Evolutionary conservation across 2,888 invertebrate species (phyloP).

Genomic region (Idaea dimidiata): DNA sequence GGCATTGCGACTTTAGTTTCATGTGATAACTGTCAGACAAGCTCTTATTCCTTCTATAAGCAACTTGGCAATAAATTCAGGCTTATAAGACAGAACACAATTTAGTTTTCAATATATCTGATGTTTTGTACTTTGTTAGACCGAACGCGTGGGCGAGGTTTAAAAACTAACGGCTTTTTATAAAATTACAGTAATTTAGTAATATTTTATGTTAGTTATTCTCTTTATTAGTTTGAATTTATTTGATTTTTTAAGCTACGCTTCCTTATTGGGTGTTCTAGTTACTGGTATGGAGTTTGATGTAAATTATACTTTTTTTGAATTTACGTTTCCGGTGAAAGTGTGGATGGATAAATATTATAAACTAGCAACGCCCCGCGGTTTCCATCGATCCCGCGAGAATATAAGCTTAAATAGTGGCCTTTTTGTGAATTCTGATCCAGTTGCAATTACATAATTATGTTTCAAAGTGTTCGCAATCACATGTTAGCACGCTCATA

Average conservation of each 20-base stretch:
- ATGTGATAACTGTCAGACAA: conserved; percentile 71
- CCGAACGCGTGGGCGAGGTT: conserved; percentile 40
- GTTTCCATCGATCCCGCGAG: too few species aligned
- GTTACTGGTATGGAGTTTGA: neutral
- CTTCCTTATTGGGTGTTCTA: neutral
- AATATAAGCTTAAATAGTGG: too few species aligned
- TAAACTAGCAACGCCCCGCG: neutral
- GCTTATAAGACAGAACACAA: conserved; percentile 56
- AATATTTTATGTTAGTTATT: conserved; percentile 1
- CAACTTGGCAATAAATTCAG: conserved; percentile 65
- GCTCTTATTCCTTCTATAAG: conserved; percentile 57
- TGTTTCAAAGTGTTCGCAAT: too few species aligned
- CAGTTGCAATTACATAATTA: too few species aligned
- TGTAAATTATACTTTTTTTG: neutral
- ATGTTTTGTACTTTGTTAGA: conserved; percentile 54
- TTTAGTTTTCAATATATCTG: conserved; percentile 67
- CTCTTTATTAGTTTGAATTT: conserved; percentile 4
- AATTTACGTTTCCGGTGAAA: neutral
- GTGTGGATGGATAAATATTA: neutral
- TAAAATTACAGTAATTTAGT: conserved; percentile 7
- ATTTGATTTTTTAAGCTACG: conserved; percentile 4
- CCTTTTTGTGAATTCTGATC: too few species aligned
- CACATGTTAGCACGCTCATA: too few species aligned
- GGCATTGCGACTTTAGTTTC: conserved; percentile 46
- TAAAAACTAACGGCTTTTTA: conserved; percentile 25